phyloP scores from a whole-genome alignment of 2,797 vertebrate species.

The Chaetodon trifasciatus region DNA sequence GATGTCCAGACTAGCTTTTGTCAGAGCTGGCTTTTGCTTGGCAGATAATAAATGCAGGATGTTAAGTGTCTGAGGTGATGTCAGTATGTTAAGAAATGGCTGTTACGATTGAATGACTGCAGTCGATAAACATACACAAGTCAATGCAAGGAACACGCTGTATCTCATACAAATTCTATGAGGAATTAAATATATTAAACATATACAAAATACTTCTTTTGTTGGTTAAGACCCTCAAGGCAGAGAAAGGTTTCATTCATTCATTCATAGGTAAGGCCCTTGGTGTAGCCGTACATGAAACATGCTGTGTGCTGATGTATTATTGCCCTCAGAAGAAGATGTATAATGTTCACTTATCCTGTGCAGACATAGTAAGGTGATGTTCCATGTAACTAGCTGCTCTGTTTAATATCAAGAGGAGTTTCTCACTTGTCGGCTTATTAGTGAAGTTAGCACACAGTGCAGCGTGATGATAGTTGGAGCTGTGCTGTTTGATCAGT shows the following conservation, averaged over 20 bases:
- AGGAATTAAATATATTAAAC: not conserved
- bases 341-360: constrained; percentile 16
- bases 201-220: not conserved
- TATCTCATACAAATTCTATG: not conserved
- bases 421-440: constrained; percentile 33
- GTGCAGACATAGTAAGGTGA: not conserved
- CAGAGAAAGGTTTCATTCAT: not conserved
- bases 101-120: not conserved
- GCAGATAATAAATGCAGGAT: not conserved
- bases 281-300: not conserved
- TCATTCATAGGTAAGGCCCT: constrained; percentile 8
- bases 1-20: not conserved
- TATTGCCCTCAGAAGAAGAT: constrained; percentile 4
- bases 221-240: not conserved
- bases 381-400: constrained; percentile 27
- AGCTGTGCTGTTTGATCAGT: constrained; percentile 62
- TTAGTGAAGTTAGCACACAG: constrained; percentile 48
- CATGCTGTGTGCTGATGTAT: constrained; percentile 11
- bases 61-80: not conserved
- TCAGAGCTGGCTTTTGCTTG: not conserved
- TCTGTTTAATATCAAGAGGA: constrained; percentile 44
- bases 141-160: not conserved
- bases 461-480: constrained; percentile 27
- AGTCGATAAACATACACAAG: not conserved
- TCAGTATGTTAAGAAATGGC: constrained; percentile 1